These are phyloP conservation scores for Lutjanus campechanus DNA, from an alignment of 2,797 vertebrate genomes.

Conservation along the genomic window DNA sequence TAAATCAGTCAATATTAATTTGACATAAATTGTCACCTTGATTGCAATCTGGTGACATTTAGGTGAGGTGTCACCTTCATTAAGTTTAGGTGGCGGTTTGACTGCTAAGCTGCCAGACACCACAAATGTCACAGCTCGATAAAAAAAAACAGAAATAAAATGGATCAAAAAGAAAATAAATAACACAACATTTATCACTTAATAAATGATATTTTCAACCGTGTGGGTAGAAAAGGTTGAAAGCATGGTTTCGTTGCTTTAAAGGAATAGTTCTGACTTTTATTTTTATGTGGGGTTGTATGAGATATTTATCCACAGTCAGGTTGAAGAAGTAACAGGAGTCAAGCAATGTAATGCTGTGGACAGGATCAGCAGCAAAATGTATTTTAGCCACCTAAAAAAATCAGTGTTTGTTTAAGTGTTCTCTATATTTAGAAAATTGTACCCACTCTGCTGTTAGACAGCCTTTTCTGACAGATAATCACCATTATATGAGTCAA, in stretches of 20 bases:
- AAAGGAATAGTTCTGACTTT: background rate
- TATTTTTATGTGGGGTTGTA: too few relatives aligned
- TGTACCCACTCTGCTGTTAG: too few relatives aligned
- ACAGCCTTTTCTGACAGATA: too few relatives aligned
- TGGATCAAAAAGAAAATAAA: slow-evolving; percentile 1
- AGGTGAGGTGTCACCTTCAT: slow-evolving; percentile 2
- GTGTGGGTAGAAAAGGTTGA: background rate
- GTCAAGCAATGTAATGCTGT: too few relatives aligned
- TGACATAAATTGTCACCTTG: slow-evolving; percentile 10
- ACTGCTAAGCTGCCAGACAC: background rate
- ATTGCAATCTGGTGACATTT: slow-evolving; percentile 40
- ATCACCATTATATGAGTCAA: too few relatives aligned
- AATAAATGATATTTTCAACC: too few relatives aligned
- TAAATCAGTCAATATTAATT: background rate
- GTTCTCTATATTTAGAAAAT: too few relatives aligned
- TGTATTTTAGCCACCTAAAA: too few relatives aligned
- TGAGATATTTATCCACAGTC: too few relatives aligned
- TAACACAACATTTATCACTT: background rate
- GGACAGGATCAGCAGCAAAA: too few relatives aligned
- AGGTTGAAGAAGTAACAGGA: too few relatives aligned
- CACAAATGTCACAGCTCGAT: background rate
- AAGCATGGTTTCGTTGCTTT: background rate
- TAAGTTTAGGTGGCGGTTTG: background rate
- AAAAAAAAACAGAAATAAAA: background rate
- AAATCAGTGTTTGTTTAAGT: too few relatives aligned